Evolutionary conservation across 1,140 invertebrate species (phyloP), one percentile per base, ranked within the genome.

Genomic region (Rhyzopertha dominica): DNA sequence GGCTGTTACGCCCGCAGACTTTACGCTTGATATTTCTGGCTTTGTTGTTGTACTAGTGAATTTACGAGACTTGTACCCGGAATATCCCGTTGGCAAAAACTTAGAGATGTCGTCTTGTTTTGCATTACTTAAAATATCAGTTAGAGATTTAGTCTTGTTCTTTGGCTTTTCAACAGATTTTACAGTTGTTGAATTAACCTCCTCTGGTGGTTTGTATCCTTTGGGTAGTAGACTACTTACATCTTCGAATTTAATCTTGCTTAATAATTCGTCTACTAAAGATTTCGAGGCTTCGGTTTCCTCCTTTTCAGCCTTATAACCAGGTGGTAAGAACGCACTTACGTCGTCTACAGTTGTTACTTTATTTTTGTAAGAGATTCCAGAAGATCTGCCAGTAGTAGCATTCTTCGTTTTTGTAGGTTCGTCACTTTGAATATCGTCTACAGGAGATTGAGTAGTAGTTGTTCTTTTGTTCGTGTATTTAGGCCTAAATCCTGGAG

Each of bases 171-270:
- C 9, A 32, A 7, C 5, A 8, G 13, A 14, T 7, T 14, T 65
- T 18, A 68, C 61, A 29, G 44, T 5, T 13, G 28, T 5, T 42
- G 13, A n/a, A n/a, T n/a, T n/a, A n/a, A n/a, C n/a, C n/a, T n/a
- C n/a, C n/a, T n/a, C n/a, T n/a, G n/a, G n/a, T 5, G 67, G 68
- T 41, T 74, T 79, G 56, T 76, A 82, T 54, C 78, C 82, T 51
- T 80, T 76, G n/a, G 83, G 85, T 28, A 87, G 62, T 5, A 82
- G 71, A 7, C 76, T 68, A 19, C 71, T 75, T 40, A 80, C 69
- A 53, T 80, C 76, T 50, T 77, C 72, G 23, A 76, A 53, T 59
- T 73, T 71, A 13, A 75, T 58, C 53, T 71, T 73, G 5, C 36
- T 41, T 14, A 56, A 38, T n/a, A 56, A 36, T 19, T 53, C 42